A percentile compares a stretch with the other conserved stretches of the same genome.
phyloP scores from a whole-genome alignment of 2,113 vertebrate genomes.

The Hippocampus abdominalis region DNA sequence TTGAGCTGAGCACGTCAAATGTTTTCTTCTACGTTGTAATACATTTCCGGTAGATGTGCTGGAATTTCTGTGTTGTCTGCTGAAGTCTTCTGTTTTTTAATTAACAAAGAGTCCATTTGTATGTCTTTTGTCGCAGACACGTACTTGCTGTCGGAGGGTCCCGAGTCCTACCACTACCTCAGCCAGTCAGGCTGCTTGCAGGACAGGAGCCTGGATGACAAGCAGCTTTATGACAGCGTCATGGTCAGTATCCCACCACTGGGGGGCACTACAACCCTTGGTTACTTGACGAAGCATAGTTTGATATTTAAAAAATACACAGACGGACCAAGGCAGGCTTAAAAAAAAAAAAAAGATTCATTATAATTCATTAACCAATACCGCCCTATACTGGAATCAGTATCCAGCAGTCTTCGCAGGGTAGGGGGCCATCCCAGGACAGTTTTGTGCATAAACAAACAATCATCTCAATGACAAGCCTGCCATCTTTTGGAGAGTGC shows the following conservation, averaged over 20 bases:
- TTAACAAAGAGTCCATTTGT: neutral
- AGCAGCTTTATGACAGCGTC: constrained; percentile 81
- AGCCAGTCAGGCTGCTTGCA: constrained; percentile 82
- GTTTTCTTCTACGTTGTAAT: neutral
- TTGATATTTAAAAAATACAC: neutral
- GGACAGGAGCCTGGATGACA: constrained; percentile 80
- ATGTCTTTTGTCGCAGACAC: constrained; percentile 69
- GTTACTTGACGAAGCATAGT: no score
- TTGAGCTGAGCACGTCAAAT: neutral
- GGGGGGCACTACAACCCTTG: neutral
- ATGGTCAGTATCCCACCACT: constrained; percentile 75
- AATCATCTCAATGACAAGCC: no score
- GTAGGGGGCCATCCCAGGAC: no score
- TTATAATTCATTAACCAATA: no score
- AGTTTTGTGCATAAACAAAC: no score
- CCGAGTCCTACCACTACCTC: constrained; percentile 80
- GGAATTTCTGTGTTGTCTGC: neutral
- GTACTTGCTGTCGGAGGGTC: constrained; percentile 76
- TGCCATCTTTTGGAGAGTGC: no score
- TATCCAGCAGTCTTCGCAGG: no score
- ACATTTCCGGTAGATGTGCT: neutral
- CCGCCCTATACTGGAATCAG: no score
- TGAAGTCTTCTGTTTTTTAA: neutral
- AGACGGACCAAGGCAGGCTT: neutral
- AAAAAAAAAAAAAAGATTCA: neutral